These are phyloP conservation scores for Agonopterix arenella DNA, from an alignment of 2,888 invertebrate genomes.

Conservation along the genomic window DNA sequence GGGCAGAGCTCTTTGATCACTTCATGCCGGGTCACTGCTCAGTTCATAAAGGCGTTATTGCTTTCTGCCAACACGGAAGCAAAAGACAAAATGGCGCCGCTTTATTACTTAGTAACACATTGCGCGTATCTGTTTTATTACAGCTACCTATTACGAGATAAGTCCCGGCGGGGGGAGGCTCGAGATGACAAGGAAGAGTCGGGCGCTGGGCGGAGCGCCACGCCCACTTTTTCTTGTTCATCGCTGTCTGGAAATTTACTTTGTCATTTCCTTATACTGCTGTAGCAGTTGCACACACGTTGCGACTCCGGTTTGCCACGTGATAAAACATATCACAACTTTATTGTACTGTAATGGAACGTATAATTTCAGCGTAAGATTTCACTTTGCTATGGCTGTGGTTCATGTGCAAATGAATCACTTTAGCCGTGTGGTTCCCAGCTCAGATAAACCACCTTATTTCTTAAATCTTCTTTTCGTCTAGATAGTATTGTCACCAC, in stretches of 20 bases:
- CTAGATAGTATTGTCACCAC: too few species aligned
- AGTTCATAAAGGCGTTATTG: constrained; percentile 67
- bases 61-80: constrained; percentile 53
- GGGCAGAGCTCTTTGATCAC: constrained; percentile 65
- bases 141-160: constrained; percentile 69
- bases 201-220: constrained; percentile 67
- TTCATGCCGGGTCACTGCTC: constrained; percentile 54
- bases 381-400: too few species aligned
- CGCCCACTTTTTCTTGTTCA: constrained; percentile 67
- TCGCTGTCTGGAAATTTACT: constrained; percentile 34
- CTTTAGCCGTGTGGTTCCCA: too few species aligned
- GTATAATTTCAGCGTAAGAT: too few species aligned
- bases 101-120: constrained; percentile 76
- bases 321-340: too few species aligned
- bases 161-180: constrained; percentile 45
- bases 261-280: constrained; percentile 21
- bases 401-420: too few species aligned
- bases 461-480: too few species aligned
- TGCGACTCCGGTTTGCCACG: too few species aligned
- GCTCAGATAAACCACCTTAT: too few species aligned
- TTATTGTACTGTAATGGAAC: too few species aligned
- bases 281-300: too few species aligned
- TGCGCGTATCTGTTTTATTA: constrained; percentile 69
- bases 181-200: constrained; percentile 48
- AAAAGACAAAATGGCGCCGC: constrained; percentile 71